These are phyloP conservation scores for Boloria selene DNA, from an alignment of 2,888 invertebrate genomes.

Conservation along the genomic window DNA sequence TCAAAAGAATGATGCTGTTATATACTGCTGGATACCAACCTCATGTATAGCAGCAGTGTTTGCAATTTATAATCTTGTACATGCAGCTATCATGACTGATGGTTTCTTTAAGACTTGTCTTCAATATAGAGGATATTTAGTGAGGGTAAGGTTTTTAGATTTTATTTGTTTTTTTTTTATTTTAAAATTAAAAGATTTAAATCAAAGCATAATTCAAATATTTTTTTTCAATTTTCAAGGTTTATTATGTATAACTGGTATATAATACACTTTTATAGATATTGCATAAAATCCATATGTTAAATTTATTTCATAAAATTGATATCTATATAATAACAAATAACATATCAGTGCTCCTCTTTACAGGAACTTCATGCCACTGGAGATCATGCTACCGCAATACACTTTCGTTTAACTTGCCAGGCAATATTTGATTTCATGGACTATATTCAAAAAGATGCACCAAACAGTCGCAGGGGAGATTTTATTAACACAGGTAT, in stretches of 20 bases:
- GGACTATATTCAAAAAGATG: slow-evolving; percentile 90
- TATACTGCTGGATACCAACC: slow-evolving; percentile 87
- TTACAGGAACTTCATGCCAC: slow-evolving; percentile 73
- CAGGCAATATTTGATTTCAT: slow-evolving; percentile 90
- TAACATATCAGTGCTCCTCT: background rate
- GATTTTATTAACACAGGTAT: slow-evolving; percentile 88
- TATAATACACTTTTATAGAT: too few species aligned
- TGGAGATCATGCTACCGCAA: slow-evolving; percentile 82
- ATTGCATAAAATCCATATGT: background rate
- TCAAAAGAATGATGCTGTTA: slow-evolving; percentile 82
- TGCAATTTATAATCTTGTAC: slow-evolving; percentile 85
- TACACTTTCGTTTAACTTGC: slow-evolving; percentile 86
- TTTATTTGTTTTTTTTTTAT: background rate
- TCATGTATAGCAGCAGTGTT: slow-evolving; percentile 84
- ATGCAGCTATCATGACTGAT: slow-evolving; percentile 86
- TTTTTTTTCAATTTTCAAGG: too few species aligned
- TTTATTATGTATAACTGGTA: too few species aligned
- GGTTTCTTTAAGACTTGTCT: slow-evolving; percentile 90
- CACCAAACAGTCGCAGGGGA: slow-evolving; percentile 84
- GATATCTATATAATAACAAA: too few species aligned
- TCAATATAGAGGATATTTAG: slow-evolving; percentile 86
- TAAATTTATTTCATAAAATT: slow-evolving; percentile 2
- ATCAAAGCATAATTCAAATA: too few species aligned
- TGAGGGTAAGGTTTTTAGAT: slow-evolving; percentile 69
- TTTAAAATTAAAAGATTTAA: background rate